Percentiles rank a stretch among this genome's conserved stretches.
Evolutionary conservation across 2,888 invertebrate genomes (phyloP).

Genomic region (Steinernema carpocapsae): DNA sequence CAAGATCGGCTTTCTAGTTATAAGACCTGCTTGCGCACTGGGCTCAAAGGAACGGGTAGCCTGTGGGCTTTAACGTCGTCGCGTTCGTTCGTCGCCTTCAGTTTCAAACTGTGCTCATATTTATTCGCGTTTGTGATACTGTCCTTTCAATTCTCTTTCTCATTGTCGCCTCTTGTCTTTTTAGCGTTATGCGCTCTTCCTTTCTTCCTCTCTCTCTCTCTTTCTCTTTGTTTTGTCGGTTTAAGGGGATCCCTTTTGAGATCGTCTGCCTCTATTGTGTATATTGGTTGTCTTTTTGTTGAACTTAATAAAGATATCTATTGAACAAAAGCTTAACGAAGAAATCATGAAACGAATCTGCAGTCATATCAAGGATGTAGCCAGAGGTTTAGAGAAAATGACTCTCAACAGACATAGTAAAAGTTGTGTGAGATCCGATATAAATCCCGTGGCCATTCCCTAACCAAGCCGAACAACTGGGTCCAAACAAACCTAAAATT

Average conservation of each 20-base stretch:
- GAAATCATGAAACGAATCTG: too few species aligned
- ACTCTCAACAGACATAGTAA: too few species aligned
- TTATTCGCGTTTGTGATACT: slow-evolving; percentile 33
- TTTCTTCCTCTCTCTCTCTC: background rate
- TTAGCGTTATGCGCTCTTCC: background rate
- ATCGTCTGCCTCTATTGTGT: slow-evolving; percentile 18
- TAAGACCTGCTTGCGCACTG: slow-evolving; percentile 10
- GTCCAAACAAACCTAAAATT: too few species aligned
- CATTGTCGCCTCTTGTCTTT: background rate
- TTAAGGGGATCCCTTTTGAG: slow-evolving; percentile 12
- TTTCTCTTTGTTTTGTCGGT: background rate
- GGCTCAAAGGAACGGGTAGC: slow-evolving; percentile 27
- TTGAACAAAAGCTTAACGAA: background rate
- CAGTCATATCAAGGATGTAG: too few species aligned
- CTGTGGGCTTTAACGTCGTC: slow-evolving; percentile 35
- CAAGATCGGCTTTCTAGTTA: slow-evolving; percentile 9
- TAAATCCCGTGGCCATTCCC: too few species aligned
- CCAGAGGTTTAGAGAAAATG: too few species aligned
- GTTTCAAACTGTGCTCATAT: slow-evolving; percentile 35
- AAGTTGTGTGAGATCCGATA: too few species aligned
- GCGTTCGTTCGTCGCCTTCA: slow-evolving; percentile 33
- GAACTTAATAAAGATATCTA: slow-evolving; percentile 31
- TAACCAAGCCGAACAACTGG: too few species aligned
- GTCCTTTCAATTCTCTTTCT: background rate
- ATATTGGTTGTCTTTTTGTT: slow-evolving; percentile 28